Conservation (phyloP, 2,113 vertebrate species). For the Caranx melampygus region DNA sequence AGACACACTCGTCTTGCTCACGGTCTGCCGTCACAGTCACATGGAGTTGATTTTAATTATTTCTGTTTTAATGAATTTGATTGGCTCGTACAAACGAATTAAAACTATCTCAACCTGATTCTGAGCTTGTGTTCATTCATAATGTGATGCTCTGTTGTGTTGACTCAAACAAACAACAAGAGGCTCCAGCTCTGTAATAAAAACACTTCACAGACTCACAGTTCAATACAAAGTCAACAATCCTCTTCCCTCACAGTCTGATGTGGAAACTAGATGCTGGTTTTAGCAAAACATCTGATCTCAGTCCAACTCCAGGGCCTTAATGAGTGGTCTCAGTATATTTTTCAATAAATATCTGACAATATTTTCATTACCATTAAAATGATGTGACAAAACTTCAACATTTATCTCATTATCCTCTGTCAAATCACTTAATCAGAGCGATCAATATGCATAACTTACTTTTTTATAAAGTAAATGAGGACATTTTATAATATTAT, state of each 20-base stretch:
- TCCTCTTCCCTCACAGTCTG: not conserved
- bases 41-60: not conserved
- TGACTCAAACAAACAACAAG: not conserved
- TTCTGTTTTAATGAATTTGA: not conserved
- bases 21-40: not conserved
- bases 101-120: not conserved
- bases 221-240: not conserved
- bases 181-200: not conserved
- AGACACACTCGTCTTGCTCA: not conserved
- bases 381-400: no score
- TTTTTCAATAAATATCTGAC: no score
- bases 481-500: no score
- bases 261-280: not conserved
- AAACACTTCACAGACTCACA: not conserved
- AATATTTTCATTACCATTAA: no score
- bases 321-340: no score
- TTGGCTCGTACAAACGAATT: not conserved
- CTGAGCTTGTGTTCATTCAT: not conserved
- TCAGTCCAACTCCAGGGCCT: no score
- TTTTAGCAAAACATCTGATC: no score
- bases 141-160: not conserved
- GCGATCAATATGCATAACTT: no score
- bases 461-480: no score
- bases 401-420: no score
- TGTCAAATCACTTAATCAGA: no score